Percentiles rank a stretch among this genome's conserved stretches.
phyloP scores from a whole-genome alignment of 2,797 vertebrate species.

The Pangasius djambal region DNA sequence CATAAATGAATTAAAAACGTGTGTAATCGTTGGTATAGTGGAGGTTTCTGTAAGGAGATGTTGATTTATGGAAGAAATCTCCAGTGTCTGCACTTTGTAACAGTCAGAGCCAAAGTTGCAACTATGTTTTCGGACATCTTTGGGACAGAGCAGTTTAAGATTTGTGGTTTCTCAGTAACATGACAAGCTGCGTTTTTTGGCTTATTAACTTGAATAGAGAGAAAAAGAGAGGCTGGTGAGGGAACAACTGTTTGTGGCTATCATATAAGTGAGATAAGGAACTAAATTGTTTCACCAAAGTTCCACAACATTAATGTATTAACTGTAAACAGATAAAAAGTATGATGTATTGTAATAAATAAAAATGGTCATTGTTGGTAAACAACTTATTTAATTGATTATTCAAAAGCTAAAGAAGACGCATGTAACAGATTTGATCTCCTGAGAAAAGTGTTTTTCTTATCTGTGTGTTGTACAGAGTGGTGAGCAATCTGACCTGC shows the following conservation, averaged over 20 bases:
- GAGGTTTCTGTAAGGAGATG: too few relatives aligned
- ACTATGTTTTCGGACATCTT: background rate
- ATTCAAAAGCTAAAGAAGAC: background rate
- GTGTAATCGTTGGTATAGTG: too few relatives aligned
- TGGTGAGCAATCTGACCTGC: slow-evolving; percentile 74
- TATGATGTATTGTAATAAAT: background rate
- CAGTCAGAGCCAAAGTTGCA: too few relatives aligned
- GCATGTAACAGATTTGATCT: background rate
- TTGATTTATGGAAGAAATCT: too few relatives aligned
- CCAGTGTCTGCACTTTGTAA: too few relatives aligned
- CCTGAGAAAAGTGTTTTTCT: background rate
- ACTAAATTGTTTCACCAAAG: background rate
- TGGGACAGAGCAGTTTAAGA: background rate
- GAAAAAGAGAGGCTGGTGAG: background rate
- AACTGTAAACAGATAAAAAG: background rate
- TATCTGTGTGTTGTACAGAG: background rate
- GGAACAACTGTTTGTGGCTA: background rate
- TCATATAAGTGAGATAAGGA: background rate
- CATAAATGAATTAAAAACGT: too few relatives aligned
- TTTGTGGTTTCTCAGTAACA: background rate
- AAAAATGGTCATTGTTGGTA: background rate
- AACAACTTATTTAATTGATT: background rate
- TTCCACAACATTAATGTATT: background rate
- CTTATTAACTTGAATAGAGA: background rate
- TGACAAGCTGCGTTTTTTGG: background rate